Evolutionary conservation across 2,113 vertebrate genomes (phyloP), one percentile per base, ranked within the genome.

Genomic region (Cochlearius cochlearius): DNA sequence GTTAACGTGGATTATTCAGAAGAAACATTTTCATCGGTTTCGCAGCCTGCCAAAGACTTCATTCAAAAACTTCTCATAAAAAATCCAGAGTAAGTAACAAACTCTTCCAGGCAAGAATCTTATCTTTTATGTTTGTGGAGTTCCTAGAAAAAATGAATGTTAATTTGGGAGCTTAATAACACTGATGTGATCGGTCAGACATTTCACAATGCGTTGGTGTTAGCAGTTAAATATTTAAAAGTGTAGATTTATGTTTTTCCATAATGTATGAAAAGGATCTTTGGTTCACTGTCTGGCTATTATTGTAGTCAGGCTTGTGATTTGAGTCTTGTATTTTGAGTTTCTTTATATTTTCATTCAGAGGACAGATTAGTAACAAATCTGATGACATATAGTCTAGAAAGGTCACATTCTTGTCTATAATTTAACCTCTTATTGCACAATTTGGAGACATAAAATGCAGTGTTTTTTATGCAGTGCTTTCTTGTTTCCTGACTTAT

Each of bases 1-100:
- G 98, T 99, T 94, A 99, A 99, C 3, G 99, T 99, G 97, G 99
- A 99, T 98, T 99, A 99, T 97, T 99, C 99, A 94, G 98, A 97
- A 78, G 99, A 99, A 92, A 94, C 94, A 6, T 99, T 99, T 97
- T 98, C 98, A 66, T 98, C 98, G 15, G 98, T 99, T 94, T 99
- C 99, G 22, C 98, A 99, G 78, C 98, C 99, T 83, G 98, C 99
- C 22, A 99, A 98, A 91, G 99, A 99, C 97, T 99, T 99, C 96
- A 98, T 99, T 98, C 98, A 98, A 75, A 99, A 99, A 79, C 98
- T 99, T 96, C 98, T 99, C 80, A 98, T 99, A 77, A 99, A 99
- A 98, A 98, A 98, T 22, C 99, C 99, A 45, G 98, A 99, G 99
- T 99, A 98, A 99, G 99, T 99, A 96, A 29, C 56, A 69, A 43